phyloP scores from a whole-genome alignment of 92 coral and sea anemone species.

The Palythoa grandiflora region DNA sequence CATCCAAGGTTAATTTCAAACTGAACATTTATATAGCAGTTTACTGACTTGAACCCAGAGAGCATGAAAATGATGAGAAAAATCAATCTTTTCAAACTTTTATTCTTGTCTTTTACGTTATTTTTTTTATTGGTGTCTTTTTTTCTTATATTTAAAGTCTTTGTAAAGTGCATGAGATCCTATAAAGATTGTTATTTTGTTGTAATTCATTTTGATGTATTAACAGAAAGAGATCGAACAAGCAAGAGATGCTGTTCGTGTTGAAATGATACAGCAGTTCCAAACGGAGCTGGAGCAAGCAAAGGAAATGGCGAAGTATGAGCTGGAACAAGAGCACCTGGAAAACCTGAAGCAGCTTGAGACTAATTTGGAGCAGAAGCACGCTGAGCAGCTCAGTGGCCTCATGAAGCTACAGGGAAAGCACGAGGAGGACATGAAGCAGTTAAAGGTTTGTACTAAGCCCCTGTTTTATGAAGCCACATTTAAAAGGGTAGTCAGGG shows the following conservation, averaged over 20 bases:
- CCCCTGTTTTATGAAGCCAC: not conserved
- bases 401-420: slow-evolving; percentile 83
- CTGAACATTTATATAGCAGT: no score
- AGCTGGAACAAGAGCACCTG: slow-evolving; percentile 93
- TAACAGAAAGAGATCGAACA: slow-evolving; percentile 69
- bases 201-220: not conserved
- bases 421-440: slow-evolving; percentile 81
- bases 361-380: slow-evolving; percentile 80
- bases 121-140: no score
- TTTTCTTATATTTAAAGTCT: no score
- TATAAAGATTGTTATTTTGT: not conserved
- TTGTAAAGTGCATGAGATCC: no score
- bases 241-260: slow-evolving; percentile 72
- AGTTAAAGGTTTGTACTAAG: slow-evolving; percentile 43
- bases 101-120: no score
- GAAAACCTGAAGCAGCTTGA: slow-evolving; percentile 93
- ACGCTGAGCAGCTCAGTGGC: slow-evolving; percentile 87
- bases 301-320: slow-evolving; percentile 89
- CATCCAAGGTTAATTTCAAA: no score
- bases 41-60: no score
- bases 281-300: slow-evolving; percentile 93
- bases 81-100: no score
- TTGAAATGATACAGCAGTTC: slow-evolving; percentile 77
- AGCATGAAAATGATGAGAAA: no score
- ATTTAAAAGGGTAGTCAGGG: not conserved